Percentiles rank a stretch among this genome's conserved stretches.
phyloP scores from a whole-genome alignment of 2,888 invertebrate species.

The Pardosa pseudoannulata region DNA sequence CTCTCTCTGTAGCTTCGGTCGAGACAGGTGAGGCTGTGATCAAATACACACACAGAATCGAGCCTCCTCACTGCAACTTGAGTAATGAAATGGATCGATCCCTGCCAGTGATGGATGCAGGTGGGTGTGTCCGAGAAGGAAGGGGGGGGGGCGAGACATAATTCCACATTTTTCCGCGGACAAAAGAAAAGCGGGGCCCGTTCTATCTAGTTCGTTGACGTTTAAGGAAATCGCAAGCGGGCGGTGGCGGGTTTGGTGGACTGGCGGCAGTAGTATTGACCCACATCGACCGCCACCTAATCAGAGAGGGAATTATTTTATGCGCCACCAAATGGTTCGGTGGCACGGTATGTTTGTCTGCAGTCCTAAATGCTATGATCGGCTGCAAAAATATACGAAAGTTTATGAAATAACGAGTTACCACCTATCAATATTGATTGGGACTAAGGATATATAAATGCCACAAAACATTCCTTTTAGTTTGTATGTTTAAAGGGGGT shows the following conservation, averaged over 20 bases:
- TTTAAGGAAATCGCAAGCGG: conserved; percentile 13
- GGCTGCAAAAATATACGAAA: too few species aligned
- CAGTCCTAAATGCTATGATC: too few species aligned
- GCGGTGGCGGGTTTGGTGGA: neutral
- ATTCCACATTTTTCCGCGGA: conserved; percentile 34
- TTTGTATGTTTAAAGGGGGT: too few species aligned
- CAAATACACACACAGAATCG: neutral
- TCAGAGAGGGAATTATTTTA: conserved; percentile 3
- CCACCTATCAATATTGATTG: too few species aligned
- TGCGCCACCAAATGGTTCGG: neutral
- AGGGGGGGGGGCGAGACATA: neutral
- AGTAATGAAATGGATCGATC: conserved; percentile 32
- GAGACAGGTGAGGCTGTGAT: conserved; percentile 12
- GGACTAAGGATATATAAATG: too few species aligned
- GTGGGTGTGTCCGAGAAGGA: conserved; percentile 25
- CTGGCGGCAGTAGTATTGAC: conserved; percentile 18
- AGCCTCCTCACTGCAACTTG: neutral
- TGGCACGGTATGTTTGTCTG: conserved; percentile 27
- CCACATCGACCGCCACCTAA: conserved; percentile 10
- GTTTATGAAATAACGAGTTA: too few species aligned
- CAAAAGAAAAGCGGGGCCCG: neutral
- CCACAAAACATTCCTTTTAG: too few species aligned
- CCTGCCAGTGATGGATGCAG: conserved; percentile 10
- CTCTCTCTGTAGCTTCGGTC: too few species aligned
- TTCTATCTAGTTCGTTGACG: conserved; percentile 16